These are phyloP conservation scores for Meloidogyne chitwoodi DNA, from an alignment of 1,140 invertebrate species.

Conservation along the genomic window DNA sequence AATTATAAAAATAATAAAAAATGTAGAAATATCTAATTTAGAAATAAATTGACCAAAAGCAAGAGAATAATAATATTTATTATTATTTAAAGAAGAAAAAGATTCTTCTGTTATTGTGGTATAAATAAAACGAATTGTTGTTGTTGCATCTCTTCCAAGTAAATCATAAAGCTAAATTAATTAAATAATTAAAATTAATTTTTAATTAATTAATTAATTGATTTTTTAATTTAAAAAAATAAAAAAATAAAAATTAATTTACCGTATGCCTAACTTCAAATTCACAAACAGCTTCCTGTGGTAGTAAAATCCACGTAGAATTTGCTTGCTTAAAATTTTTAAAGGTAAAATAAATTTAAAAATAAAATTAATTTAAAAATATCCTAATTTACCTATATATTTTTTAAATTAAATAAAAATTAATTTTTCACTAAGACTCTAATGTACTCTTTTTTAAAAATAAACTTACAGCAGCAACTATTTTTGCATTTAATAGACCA, in stretches of 20 bases:
- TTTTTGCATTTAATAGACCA: slow-evolving; percentile 6
- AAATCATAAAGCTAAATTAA: slow-evolving; percentile 18
- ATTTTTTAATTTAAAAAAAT: too few relatives aligned
- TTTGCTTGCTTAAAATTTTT: slow-evolving; percentile 26
- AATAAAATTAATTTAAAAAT: too few relatives aligned
- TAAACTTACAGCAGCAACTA: slow-evolving; percentile 6
- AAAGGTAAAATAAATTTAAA: too few relatives aligned
- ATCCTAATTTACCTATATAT: background rate
- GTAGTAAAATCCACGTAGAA: slow-evolving; percentile 1
- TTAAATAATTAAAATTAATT: background rate
- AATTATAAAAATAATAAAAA: slow-evolving; percentile 9
- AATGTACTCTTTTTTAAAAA: background rate
- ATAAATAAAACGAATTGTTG: slow-evolving; percentile 15
- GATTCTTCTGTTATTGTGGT: background rate
- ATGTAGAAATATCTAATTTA: slow-evolving; percentile 2
- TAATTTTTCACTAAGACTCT: background rate
- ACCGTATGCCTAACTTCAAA: slow-evolving; percentile 18
- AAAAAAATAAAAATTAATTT: background rate
- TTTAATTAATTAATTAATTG: background rate
- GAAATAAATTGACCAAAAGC: slow-evolving; percentile 5
- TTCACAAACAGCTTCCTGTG: slow-evolving; percentile 8
- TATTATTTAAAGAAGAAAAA: background rate
- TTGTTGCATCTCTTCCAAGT: slow-evolving; percentile 21
- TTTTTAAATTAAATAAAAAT: too few relatives aligned
- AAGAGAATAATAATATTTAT: background rate